A percentile compares a stretch with the other conserved stretches of the same genome.
Conservation (phyloP, 2,113 vertebrate genomes). For the Rana temporaria region DNA sequence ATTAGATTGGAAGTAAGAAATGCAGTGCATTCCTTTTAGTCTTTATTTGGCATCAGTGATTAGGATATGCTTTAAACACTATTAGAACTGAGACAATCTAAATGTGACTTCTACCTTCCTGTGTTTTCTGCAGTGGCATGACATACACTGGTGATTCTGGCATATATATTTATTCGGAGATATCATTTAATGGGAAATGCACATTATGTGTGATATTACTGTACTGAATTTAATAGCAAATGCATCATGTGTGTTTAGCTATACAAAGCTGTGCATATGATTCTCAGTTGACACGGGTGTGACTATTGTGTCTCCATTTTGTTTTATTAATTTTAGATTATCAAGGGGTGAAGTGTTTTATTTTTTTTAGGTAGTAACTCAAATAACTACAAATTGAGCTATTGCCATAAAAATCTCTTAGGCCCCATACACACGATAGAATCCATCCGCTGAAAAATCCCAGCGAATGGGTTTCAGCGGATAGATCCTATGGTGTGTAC, state of each 20-base stretch:
- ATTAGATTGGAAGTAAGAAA: background rate
- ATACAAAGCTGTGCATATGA: background rate
- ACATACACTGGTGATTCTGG: conserved; percentile 39
- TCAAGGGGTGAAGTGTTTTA: background rate
- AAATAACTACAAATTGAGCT: too few species aligned
- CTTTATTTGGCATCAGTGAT: background rate
- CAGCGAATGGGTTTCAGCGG: too few species aligned
- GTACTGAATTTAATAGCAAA: conserved; percentile 19
- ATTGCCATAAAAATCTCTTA: too few species aligned
- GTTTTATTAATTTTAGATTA: background rate
- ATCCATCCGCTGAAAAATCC: too few species aligned
- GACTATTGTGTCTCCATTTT: background rate
- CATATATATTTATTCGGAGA: conserved; percentile 25
- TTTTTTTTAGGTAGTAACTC: too few species aligned
- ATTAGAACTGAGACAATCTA: conserved; percentile 33
- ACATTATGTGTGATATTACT: conserved; percentile 1
- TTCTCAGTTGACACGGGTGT: background rate
- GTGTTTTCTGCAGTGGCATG: conserved; percentile 9
- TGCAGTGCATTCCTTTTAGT: background rate
- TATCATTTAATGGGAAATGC: conserved; percentile 3
- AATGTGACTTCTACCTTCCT: conserved; percentile 38
- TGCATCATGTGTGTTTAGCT: background rate
- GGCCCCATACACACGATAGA: too few species aligned
- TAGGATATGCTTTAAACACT: conserved; percentile 18
- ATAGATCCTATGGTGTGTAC: too few species aligned